phyloP scores from a whole-genome alignment of 2,113 vertebrate genomes.

The Chaetodon auriga region DNA sequence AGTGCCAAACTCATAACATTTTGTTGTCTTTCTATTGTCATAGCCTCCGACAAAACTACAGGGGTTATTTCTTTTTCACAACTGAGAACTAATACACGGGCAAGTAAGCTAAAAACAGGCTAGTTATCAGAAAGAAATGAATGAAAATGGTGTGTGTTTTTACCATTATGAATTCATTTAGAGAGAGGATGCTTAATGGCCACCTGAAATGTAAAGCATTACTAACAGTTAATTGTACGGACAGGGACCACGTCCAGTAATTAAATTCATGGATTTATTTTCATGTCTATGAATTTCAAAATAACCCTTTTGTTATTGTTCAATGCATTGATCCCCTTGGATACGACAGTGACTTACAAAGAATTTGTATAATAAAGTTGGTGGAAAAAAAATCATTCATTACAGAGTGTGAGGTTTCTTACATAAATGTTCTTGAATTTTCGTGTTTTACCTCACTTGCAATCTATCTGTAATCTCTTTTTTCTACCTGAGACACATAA shows the following conservation, averaged over 20 bases:
- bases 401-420: conserved; percentile 13
- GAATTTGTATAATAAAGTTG: conserved; percentile 87
- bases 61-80: conserved; percentile 67
- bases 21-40: conserved; percentile 80
- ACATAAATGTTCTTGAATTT: not conserved
- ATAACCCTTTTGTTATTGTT: conserved; percentile 71
- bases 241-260: conserved; percentile 52
- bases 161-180: conserved; percentile 78
- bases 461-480: not conserved
- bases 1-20: conserved; percentile 82
- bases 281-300: conserved; percentile 70
- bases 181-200: conserved; percentile 53
- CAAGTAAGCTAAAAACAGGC: conserved; percentile 30
- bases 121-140: conserved; percentile 67
- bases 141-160: conserved; percentile 77
- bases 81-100: conserved; percentile 45
- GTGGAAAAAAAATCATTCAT: conserved; percentile 67
- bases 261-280: conserved; percentile 74
- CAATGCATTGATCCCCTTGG: conserved; percentile 77
- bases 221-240: conserved; percentile 44
- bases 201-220: conserved; percentile 56
- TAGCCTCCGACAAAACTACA: conserved; percentile 66
- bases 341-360: conserved; percentile 81
- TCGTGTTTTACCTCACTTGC: not conserved
- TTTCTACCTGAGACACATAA: not conserved